Evolutionary conservation across 2,113 vertebrate species (phyloP).

Genomic region (Psephotus haematonotus): DNA sequence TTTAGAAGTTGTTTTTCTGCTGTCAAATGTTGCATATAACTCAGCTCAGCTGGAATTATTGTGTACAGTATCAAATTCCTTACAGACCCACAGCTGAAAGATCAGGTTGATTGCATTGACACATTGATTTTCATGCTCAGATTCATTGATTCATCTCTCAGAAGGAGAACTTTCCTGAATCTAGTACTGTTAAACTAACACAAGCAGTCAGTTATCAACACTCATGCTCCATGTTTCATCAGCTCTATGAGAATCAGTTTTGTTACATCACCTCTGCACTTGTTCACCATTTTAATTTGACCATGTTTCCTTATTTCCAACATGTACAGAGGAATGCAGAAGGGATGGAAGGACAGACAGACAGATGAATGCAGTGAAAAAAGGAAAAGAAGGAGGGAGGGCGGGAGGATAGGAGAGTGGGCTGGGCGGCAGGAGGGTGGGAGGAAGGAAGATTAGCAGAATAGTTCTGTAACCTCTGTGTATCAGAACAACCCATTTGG

Average conservation of each 20-base stretch:
- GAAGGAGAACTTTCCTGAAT: conserved; percentile 53
- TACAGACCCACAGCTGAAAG: not conserved
- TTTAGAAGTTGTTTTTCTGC: not conserved
- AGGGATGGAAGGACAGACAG: not conserved
- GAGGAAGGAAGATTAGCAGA: no score
- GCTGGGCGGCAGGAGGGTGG: not conserved
- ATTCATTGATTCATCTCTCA: conserved; percentile 21
- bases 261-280: not conserved
- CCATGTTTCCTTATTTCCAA: not conserved
- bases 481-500: not conserved
- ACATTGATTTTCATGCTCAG: conserved; percentile 15
- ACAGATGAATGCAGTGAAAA: not conserved
- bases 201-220: not conserved
- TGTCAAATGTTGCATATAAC: not conserved
- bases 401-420: not conserved
- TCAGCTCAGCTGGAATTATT: not conserved
- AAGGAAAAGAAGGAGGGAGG: accelerated
- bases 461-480: not conserved
- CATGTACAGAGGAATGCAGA: not conserved
- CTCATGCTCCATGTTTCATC: not conserved
- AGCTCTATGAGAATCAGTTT: not conserved
- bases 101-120: not conserved
- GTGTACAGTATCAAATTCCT: not conserved
- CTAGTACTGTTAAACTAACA: conserved; percentile 44
- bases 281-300: not conserved